Evolutionary conservation across 2,797 vertebrate genomes (phyloP), one percentile per base, ranked within the genome.

Genomic region (Otolemur crassicaudatus): DNA sequence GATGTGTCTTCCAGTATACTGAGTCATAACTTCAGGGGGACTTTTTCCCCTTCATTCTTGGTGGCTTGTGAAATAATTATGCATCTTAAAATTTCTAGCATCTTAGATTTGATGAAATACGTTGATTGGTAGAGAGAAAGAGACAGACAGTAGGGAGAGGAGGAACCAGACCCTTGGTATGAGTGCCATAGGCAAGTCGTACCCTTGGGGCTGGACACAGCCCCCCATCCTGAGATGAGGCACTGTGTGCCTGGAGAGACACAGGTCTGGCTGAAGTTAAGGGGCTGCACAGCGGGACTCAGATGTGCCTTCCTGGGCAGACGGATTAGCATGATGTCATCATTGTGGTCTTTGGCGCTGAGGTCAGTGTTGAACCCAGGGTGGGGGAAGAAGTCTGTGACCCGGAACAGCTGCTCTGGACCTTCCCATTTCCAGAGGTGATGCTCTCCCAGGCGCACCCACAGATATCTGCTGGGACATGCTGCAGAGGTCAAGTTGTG

Each of bases 361-460:
- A 98, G 96, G 9, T 96, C 87, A 2, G 97, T 93, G 90, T 98
- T 98, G 98, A 99, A 99, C 2, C 98, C 98, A 2, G 98, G 97
- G 96, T 99, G 99, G 3, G 4, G 60, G 94, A 99, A 98, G 63
- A 97, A 98, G 0, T 97, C 94, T 0, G 97, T 97, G 67, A 97
- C 97, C 3, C 2, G 14, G 40, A 98, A 97, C 93, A 97, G 97
- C 97, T 99, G 98, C 97, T 99, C 98, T 0, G 98, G 98, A 34
- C 97, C 98, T 46, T 99, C 98, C 65, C 96, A 97, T 82, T 53
- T 2, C 79, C 96, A 92, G 88, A 72, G 96, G 69, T 99, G 97
- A n/a, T 99, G 98, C 46, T 99, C 98, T 12, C 99, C 98, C 0
- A 98, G 98, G n/a, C 98, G 98, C 2, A 97, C 98, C 94, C 97